Conservation (phyloP, 2,113 vertebrate genomes). For the Syngnathus scovelli region DNA sequence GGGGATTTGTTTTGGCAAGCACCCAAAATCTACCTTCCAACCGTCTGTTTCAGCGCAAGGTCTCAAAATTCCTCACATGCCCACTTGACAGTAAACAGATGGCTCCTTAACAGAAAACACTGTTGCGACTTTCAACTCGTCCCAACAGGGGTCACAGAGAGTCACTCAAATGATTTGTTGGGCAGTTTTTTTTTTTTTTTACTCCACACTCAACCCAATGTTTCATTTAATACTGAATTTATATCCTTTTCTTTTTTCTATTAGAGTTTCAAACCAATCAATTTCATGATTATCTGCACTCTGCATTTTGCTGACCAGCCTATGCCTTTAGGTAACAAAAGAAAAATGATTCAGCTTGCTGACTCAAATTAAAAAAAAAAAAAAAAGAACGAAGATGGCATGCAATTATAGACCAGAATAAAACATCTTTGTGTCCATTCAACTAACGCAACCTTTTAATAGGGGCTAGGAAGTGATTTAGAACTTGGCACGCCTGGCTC, state of each 20-base stretch:
- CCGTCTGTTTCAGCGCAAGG: neutral
- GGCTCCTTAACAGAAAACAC: neutral
- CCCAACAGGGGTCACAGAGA: neutral
- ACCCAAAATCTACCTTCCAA: neutral
- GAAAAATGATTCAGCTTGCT: neutral
- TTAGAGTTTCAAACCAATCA: neutral
- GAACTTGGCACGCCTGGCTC: neutral
- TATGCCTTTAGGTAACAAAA: constrained; percentile 1
- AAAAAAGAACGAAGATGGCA: neutral
- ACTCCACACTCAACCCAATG: neutral
- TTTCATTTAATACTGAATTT: neutral
- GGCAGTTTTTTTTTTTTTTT: neutral
- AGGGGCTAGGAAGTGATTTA: neutral
- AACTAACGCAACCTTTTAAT: neutral
- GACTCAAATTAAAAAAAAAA: neutral
- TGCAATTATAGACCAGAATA: neutral
- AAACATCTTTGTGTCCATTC: neutral
- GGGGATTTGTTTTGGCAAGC: constrained; percentile 5
- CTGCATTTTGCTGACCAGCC: neutral
- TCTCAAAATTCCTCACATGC: neutral
- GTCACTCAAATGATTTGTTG: neutral
- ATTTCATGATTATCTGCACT: neutral
- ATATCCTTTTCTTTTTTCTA: neutral
- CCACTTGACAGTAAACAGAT: neutral
- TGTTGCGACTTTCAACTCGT: neutral